phyloP scores from a whole-genome alignment of 2,888 invertebrate genomes.

The Tyria jacobaeae region DNA sequence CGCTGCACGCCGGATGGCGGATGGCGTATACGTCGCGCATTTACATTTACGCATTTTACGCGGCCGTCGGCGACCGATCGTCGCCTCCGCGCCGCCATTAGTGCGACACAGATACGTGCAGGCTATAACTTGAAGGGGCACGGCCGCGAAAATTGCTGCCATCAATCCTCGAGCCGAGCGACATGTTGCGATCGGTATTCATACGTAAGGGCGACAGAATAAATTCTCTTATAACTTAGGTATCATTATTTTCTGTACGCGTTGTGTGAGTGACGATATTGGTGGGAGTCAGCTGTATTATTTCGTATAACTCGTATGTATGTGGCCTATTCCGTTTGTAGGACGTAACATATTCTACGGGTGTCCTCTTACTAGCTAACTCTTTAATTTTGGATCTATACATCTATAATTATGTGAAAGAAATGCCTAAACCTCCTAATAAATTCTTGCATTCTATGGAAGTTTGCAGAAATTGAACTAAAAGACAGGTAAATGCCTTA shows the following conservation, averaged over 20 bases:
- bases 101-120: conserved; percentile 62
- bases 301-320: not conserved
- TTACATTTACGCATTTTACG: conserved; percentile 73
- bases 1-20: conserved; percentile 31
- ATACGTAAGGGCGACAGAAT: conserved; percentile 47
- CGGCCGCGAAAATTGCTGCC: conserved; percentile 66
- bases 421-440: not conserved
- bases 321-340: not conserved
- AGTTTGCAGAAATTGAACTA: not conserved
- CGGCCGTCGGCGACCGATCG: conserved; percentile 65
- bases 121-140: conserved; percentile 62
- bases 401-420: too few relatives aligned
- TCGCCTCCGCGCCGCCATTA: conserved; percentile 67
- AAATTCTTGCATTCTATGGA: not conserved
- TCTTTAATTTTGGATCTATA: not conserved
- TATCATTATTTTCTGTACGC: conserved; percentile 46
- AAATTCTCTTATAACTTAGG: conserved; percentile 49
- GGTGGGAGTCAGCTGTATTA: not conserved
- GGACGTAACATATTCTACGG: not conserved
- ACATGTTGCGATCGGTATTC: conserved; percentile 60
- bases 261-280: conserved; percentile 18
- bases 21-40: conserved; percentile 53
- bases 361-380: not conserved
- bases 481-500: too few relatives aligned
- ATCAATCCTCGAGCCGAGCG: conserved; percentile 64